Evolutionary conservation across 1,140 invertebrate genomes (phyloP), one percentile per base, ranked within the genome.

Genomic region (Lordiphosa clarofinis): DNA sequence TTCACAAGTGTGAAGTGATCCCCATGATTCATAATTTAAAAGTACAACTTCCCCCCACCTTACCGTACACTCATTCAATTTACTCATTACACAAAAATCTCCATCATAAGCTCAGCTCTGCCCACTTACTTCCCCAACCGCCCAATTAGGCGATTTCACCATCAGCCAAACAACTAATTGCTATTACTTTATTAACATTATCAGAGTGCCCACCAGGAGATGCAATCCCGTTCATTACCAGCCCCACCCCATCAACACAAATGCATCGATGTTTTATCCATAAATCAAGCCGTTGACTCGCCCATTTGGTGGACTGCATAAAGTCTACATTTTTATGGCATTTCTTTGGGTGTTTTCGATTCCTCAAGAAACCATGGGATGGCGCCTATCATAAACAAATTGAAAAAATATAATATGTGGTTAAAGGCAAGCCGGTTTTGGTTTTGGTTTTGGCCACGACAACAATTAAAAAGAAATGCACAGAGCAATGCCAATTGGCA

Each of bases 381-480:
- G 67, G 54, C 57, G 62, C 58, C 57, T 63, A 54, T 73, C 71
- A 67, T 56, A 78, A 72, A 58, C 73, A 68, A 78, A 68, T 76
- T 61, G 68, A 58, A 64, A 52, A 58, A 31, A 13, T 10, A 21
- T 12, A 8, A 62, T 35, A 28, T 15, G 33, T 13, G 35, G 33
- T 46, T 35, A 31, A 38, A 33, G 47, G 28, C 12, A 9, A 33
- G 40, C 19, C 57, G 43, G 54, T 62, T 47, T 21, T 28, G 47
- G 54, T 62, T 47, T 21, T 28, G 47, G 49, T 11, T 56, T 53
- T 54, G 53, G 56, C 31, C 40, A 37, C 13, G 56, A 44, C 70
- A 73, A 78, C 74, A 78, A 73, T 78, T 78, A 79, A 79, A 73
- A 57, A 63, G 69, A 78, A 78, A 78, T 78, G 74, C 56, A 56